These are phyloP conservation scores for Poicephalus meyeri DNA, from an alignment of 2,113 vertebrate species.

Conservation along the genomic window DNA sequence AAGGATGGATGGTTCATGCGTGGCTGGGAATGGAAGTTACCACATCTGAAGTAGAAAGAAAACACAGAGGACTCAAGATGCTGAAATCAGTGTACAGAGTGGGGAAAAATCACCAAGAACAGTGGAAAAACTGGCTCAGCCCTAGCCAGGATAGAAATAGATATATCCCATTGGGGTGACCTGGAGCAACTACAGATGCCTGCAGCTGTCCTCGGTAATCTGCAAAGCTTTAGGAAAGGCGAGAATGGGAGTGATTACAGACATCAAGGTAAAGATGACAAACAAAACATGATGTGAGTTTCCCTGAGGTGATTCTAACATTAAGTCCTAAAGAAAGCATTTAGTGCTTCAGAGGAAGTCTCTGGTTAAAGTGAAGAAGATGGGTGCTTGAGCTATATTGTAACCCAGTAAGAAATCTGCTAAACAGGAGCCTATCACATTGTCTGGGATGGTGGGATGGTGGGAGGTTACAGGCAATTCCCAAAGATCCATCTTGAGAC, in stretches of 20 bases:
- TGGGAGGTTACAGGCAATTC: neutral
- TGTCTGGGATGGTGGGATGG: neutral
- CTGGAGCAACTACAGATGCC: neutral
- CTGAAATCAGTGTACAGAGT: neutral
- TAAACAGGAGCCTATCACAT: fast-evolving
- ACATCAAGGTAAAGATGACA: neutral
- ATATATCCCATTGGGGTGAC: neutral
- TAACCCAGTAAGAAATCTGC: neutral
- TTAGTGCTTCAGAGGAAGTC: neutral
- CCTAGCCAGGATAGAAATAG: neutral
- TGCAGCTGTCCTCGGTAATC: neutral
- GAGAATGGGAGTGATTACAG: neutral
- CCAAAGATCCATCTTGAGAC: neutral
- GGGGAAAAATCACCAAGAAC: neutral
- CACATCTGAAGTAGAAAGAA: neutral
- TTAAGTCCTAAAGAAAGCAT: neutral
- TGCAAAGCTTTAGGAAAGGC: neutral
- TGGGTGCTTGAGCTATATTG: neutral
- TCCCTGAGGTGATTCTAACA: neutral
- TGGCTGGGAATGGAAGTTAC: neutral
- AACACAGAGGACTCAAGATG: neutral
- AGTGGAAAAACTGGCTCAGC: neutral
- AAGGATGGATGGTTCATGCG: neutral
- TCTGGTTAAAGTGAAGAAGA: neutral
- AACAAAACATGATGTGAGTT: neutral